A percentile compares a stretch with the other conserved stretches of the same genome.
Evolutionary conservation across 1,140 invertebrate species (phyloP).

Genomic region (Laupala kohalensis): DNA sequence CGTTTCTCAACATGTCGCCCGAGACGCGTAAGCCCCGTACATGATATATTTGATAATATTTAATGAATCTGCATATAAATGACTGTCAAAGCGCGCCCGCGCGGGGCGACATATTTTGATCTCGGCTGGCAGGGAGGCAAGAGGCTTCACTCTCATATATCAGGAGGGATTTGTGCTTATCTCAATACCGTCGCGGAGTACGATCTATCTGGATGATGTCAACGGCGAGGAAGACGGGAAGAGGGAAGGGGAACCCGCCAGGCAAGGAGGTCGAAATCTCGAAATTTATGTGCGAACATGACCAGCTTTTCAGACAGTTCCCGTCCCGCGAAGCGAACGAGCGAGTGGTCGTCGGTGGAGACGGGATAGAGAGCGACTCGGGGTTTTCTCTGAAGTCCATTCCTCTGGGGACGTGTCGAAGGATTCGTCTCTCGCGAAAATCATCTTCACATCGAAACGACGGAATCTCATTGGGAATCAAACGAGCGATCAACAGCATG

Average conservation of each 20-base stretch:
- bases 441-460: no score
- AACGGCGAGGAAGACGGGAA: neutral
- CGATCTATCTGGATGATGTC: neutral
- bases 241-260: neutral
- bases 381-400: no score
- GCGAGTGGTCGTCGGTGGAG: no score
- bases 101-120: neutral
- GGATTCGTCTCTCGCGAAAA: no score
- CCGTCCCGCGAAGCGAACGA: no score
- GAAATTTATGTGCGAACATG: constrained; percentile 9
- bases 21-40: neutral
- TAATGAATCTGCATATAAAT: neutral
- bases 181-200: neutral
- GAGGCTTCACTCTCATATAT: neutral
- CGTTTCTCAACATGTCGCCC: neutral
- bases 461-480: no score
- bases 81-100: neutral
- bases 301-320: constrained; percentile 1
- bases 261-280: constrained; percentile 4
- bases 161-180: neutral
- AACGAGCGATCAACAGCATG: no score
- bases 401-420: no score
- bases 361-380: no score
- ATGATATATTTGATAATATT: neutral
- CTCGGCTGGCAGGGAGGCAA: neutral